phyloP scores from a whole-genome alignment of 1,140 invertebrate genomes.

The Caenorhabditis inopinata region DNA sequence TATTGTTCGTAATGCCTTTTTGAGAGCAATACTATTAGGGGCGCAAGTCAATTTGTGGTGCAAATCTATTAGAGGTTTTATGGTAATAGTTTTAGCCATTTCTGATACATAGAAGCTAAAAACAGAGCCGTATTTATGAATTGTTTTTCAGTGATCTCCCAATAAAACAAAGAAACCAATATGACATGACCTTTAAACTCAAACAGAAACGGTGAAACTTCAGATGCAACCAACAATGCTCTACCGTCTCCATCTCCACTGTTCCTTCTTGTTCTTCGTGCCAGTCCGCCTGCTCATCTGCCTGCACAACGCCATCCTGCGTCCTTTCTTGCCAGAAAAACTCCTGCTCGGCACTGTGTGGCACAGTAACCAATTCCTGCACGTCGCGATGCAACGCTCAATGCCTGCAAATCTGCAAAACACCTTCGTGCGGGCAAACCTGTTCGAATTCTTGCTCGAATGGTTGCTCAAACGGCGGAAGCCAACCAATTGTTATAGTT shows the following conservation, averaged over 20 bases:
- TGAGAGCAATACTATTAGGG: too few species aligned
- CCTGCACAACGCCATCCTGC: background rate
- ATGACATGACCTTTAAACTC: too few species aligned
- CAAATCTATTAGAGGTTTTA: too few species aligned
- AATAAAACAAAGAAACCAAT: background rate
- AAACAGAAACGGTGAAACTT: too few species aligned
- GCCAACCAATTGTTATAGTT: background rate
- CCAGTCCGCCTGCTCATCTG: background rate
- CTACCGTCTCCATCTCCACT: background rate
- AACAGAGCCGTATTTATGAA: too few species aligned
- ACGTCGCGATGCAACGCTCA: background rate
- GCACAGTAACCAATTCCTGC: background rate
- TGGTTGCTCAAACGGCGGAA: slow-evolving; percentile 12
- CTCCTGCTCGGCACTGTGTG: background rate
- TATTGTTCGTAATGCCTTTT: too few species aligned
- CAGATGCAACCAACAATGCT: slow-evolving; percentile 19
- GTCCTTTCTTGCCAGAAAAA: background rate
- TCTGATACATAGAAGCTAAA: too few species aligned
- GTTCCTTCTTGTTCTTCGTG: background rate
- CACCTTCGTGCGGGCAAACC: background rate
- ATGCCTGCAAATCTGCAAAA: slow-evolving; percentile 15
- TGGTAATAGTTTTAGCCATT: too few species aligned
- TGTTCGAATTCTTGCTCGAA: slow-evolving; percentile 11
- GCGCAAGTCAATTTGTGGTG: too few species aligned
- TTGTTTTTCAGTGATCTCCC: too few species aligned